These are phyloP conservation scores for Coronaproctus castanopsis DNA, from an alignment of 2,888 invertebrate genomes.

Conservation along the genomic window DNA sequence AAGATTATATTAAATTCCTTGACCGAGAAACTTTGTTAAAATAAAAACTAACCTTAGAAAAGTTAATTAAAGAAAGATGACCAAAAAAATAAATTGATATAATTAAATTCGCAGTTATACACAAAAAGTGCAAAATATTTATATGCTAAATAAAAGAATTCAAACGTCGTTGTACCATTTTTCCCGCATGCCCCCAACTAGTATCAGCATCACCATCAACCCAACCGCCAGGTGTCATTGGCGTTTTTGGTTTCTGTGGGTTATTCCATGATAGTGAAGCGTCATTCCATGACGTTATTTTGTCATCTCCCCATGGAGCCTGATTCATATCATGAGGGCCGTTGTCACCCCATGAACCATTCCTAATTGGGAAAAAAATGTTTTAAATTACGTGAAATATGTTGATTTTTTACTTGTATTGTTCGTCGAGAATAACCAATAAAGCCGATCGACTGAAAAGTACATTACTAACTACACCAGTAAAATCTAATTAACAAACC, in stretches of 20 bases:
- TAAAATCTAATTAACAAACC: no score
- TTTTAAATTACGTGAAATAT: background rate
- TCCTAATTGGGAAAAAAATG: slow-evolving; percentile 16
- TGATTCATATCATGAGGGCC: slow-evolving; percentile 24
- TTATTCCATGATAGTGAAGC: slow-evolving; percentile 20
- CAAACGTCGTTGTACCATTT: slow-evolving; percentile 29
- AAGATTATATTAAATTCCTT: no score
- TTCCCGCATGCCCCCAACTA: slow-evolving; percentile 42
- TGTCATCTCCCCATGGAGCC: slow-evolving; percentile 23
- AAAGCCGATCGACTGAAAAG: no score
- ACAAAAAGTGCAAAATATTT: no score
- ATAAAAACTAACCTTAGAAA: background rate
- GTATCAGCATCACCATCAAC: slow-evolving; percentile 33
- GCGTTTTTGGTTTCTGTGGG: slow-evolving; percentile 34
- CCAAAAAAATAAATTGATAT: no score
- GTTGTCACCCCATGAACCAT: slow-evolving; percentile 24
- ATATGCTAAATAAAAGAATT: no score
- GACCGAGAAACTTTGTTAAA: background rate
- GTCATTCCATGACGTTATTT: slow-evolving; percentile 29
- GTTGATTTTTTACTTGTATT: background rate
- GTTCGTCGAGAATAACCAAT: no score
- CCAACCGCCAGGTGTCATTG: slow-evolving; percentile 34
- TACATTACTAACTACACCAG: no score
- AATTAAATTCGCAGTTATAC: no score
- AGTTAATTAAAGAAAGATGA: no score